Evolutionary conservation across 2,113 vertebrate species (phyloP).

Genomic region (Vombatus ursinus): DNA sequence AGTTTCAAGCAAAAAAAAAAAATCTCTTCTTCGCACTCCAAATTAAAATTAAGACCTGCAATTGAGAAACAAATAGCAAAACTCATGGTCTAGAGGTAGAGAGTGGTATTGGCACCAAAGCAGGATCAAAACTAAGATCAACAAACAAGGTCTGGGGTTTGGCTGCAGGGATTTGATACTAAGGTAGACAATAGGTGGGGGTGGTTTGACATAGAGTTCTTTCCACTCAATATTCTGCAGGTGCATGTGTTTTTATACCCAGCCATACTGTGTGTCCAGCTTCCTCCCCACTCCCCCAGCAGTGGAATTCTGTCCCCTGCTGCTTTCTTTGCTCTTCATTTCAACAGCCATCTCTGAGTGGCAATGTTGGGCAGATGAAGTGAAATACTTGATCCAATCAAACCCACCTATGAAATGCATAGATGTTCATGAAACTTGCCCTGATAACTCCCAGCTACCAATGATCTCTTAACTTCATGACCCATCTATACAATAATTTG

Average conservation of each 20-base stretch:
- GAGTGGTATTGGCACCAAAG: not conserved
- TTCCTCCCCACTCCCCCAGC: not conserved
- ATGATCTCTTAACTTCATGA: not conserved
- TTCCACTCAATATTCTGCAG: not conserved
- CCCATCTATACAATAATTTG: not conserved
- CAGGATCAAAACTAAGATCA: not conserved
- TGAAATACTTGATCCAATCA: not conserved
- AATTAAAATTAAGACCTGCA: not conserved
- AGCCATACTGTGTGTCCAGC: not conserved
- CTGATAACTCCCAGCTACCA: not conserved
- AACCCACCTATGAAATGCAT: not conserved
- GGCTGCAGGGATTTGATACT: not conserved
- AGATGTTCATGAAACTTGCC: not conserved
- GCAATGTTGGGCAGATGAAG: not conserved
- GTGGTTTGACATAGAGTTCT: not conserved
- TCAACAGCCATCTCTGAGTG: not conserved
- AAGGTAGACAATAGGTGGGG: not conserved
- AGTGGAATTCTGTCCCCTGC: not conserved
- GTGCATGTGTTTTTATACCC: not conserved
- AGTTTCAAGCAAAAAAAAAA: not conserved
- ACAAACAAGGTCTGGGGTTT: not conserved
- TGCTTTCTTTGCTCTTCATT: not conserved
- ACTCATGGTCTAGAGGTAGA: not conserved
- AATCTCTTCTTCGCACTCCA: not conserved
- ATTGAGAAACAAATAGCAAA: not conserved